Base-by-base conservation (phyloP, 2,888 invertebrate genomes). In the Patella depressa region DNA sequence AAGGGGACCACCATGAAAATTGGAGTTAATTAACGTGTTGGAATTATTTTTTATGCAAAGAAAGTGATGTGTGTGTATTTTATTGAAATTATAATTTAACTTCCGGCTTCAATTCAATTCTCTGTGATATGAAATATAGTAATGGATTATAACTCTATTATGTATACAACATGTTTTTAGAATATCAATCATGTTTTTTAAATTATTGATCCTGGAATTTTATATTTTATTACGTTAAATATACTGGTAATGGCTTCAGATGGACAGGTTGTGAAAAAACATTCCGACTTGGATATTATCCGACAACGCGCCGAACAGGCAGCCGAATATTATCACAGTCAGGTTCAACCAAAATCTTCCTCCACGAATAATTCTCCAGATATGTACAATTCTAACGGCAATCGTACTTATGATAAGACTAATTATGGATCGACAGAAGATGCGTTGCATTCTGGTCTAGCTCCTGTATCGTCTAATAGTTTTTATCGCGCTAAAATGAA, bases 241-340 rank as follows among this genome's bases (percentile, higher is more conserved):
- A 45, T 45, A 24, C 19, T 71, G 34, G 70, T 29, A 69, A 73
- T 80, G 80, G 78, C 80, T 57, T 75, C 75, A 70, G 75, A 80
- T 73, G 79, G 80, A 57, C 71, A 53, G 53, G 71, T 75, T 72
- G 75, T 76, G 74, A 79, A 82, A 78, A 74, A 80, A 12, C 78
- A 80, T 53, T 75, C 83, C 34, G 78, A 84, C 71, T 79, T 85
- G 71, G 89, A 88, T 79, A 86, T 85, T 29, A 83, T 88, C 71
- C 85, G 86, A 73, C 85, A 83, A 75, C 80, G 89, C 73, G 86
- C 88, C 12, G 84, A 85, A 57, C 86, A 87, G 74, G 88, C 88
- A 53, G 88, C 87, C 71, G 88, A 88, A 72, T 89, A 86, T 79
- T 88, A 88, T 79, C 86, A 87, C 73, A 85, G 85, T n/a, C 82